Percentiles rank a stretch among this genome's conserved stretches.
These are phyloP conservation scores for Hirundichthys speculiger DNA, from an alignment of 2,113 vertebrate genomes.

Conservation along the genomic window DNA sequence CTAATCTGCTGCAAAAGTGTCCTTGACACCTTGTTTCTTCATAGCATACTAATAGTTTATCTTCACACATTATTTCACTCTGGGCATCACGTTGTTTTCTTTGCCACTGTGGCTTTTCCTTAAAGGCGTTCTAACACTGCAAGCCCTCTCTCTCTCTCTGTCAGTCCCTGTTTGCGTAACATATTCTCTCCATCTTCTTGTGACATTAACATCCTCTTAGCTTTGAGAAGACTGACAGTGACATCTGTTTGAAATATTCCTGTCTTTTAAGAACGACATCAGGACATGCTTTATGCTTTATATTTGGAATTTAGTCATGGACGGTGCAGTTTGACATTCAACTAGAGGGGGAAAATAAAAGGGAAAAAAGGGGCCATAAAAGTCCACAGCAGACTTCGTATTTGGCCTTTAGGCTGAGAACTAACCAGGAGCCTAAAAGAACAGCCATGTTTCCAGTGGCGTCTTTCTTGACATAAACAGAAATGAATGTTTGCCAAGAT, in stretches of 20 bases:
- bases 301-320: too few relatives aligned
- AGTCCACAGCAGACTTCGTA: background rate
- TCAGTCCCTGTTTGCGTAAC: conserved; percentile 19
- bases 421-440: too few relatives aligned
- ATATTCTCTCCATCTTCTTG: conserved; percentile 10
- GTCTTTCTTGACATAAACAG: too few relatives aligned
- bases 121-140: background rate
- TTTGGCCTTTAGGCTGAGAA: too few relatives aligned
- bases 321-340: background rate
- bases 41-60: background rate
- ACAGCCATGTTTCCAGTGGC: too few relatives aligned
- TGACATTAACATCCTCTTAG: conserved; percentile 12
- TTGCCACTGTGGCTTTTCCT: background rate
- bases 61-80: background rate
- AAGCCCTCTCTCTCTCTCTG: background rate
- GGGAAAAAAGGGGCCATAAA: background rate
- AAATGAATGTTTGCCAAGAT: too few relatives aligned
- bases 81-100: background rate
- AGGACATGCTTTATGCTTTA: conserved; percentile 2
- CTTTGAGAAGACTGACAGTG: conserved; percentile 9
- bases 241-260: conserved; percentile 15
- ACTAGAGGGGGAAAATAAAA: background rate
- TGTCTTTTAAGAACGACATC: conserved; percentile 3
- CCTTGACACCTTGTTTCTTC: too few relatives aligned
- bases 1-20: background rate